Conservation (phyloP, 37 sponge, comb jelly and placozoan genomes). For the Lycopodina hypogea region DNA sequence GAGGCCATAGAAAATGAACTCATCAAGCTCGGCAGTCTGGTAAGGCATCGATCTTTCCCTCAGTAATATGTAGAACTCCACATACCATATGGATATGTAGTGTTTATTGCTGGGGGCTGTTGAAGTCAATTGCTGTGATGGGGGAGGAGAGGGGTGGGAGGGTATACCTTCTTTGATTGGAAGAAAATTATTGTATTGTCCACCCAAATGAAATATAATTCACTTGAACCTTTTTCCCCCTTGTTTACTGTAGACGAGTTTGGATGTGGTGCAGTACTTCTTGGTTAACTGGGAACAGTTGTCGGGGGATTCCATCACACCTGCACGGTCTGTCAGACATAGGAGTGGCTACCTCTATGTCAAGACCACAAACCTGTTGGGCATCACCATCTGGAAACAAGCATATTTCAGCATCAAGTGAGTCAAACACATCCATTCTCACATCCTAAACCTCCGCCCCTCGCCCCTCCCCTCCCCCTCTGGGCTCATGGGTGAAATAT, state of each 20-base stretch:
- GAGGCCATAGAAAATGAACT: conserved; percentile 59
- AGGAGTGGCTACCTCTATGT: conserved; percentile 1
- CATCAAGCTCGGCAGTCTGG: conserved; percentile 54
- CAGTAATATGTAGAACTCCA: neutral
- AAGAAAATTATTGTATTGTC: too few relatives aligned
- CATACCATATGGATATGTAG: neutral
- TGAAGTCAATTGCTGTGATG: too few relatives aligned
- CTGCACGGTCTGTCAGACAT: neutral
- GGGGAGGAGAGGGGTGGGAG: too few relatives aligned
- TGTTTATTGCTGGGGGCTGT: too few relatives aligned
- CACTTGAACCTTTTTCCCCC: neutral
- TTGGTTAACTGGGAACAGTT: conserved; percentile 81
- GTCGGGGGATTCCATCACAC: conserved; percentile 28
- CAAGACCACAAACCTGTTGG: conserved; percentile 24
- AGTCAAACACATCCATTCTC: too few relatives aligned
- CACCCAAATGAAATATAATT: too few relatives aligned
- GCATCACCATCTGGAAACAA: conserved; percentile 49
- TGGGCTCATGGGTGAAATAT: too few relatives aligned
- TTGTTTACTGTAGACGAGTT: conserved; percentile 35
- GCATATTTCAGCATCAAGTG: conserved; percentile 52
- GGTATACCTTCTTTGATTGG: too few relatives aligned
- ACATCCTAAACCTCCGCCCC: too few relatives aligned
- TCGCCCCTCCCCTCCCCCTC: too few relatives aligned
- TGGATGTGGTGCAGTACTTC: conserved; percentile 49
- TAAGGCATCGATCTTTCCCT: conserved; percentile 10